Evolutionary conservation across 2,797 vertebrate species (phyloP), one percentile per base, ranked within the genome.

Genomic region (Xiphorhynchus erythropygius): DNA sequence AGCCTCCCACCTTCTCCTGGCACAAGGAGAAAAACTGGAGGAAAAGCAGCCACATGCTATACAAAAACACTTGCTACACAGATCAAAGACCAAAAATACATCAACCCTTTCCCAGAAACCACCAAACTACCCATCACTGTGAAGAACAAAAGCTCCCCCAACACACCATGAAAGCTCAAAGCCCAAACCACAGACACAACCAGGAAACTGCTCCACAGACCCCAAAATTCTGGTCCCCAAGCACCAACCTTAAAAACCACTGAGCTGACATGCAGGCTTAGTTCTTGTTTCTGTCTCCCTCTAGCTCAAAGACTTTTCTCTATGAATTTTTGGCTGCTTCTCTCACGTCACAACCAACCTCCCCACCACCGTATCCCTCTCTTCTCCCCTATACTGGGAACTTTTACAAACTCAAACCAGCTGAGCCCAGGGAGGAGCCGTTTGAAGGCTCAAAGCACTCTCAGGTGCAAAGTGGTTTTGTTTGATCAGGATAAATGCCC

Each of bases 311-410:
- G 11, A 11, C 4, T 11, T 11, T 4, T 8, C 33, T 9, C 19
- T 9, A 7, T 18, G 12, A 6, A 1, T 6, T 32, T 30, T 6
- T 13, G 0, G 1, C 27, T 11, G 0, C 2, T 23, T 6, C 8
- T 5, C 2, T 15, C 2, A 2, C 28, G 13, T 2, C 27, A 6
- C 0, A 5, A 1, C 0, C 13, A 50, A 5, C 7, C 25, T 19
- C 3, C 6, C 1, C 19, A 30, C 4, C 15, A 15, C 18, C 11
- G 8, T 1, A 1, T 19, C 23, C 8, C 33, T 5, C 11, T 18
- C 4, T 22, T 8, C 50, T 3, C 7, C 11, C 10, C 4, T 4
- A 5, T 5, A 0, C 1, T n/a, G 10, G 4, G 11, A 50, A 4
- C 24, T 57, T 63, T 55, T 52, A 67, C 13, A 35, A 84, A 2